phyloP scores from a whole-genome alignment of 2,113 vertebrate genomes.

The Pelobates fuscus region DNA sequence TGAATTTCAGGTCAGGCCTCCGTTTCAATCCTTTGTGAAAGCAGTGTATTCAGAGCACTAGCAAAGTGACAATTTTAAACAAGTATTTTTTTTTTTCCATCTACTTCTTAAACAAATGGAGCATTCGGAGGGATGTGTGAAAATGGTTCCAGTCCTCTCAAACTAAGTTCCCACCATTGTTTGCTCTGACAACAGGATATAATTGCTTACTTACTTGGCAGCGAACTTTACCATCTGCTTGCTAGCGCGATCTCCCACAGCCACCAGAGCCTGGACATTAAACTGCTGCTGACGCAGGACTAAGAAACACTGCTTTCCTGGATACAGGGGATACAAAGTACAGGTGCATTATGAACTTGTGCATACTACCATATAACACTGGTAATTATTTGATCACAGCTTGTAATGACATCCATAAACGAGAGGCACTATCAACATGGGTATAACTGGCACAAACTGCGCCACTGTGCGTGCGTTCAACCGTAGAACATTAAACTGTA shows the following conservation, averaged over 20 bases:
- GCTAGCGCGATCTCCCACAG: constrained; percentile 96
- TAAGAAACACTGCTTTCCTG: constrained; percentile 97
- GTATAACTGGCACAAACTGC: background rate
- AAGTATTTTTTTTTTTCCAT: constrained; percentile 66
- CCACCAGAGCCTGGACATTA: constrained; percentile 93
- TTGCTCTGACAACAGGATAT: constrained; percentile 86
- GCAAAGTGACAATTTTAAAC: constrained; percentile 77
- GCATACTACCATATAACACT: background rate
- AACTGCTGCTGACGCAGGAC: constrained; percentile 98
- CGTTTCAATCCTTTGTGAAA: constrained; percentile 75
- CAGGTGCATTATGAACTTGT: constrained; percentile 63
- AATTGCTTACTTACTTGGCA: constrained; percentile 95
- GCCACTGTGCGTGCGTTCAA: background rate
- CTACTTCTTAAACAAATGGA: constrained; percentile 74
- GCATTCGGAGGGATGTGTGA: constrained; percentile 88
- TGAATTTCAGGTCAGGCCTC: constrained; percentile 73
- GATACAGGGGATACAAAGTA: constrained; percentile 57
- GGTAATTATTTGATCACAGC: background rate
- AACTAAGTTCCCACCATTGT: constrained; percentile 97
- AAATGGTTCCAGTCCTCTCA: constrained; percentile 80
- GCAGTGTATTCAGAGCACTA: constrained; percentile 70
- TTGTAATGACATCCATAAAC: background rate
- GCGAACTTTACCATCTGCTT: constrained; percentile 99
- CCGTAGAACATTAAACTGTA: background rate
- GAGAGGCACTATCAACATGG: background rate